Evolutionary conservation across 2,888 invertebrate genomes (phyloP), one percentile per base, ranked within the genome.

Genomic region (Uloborus plumipes): DNA sequence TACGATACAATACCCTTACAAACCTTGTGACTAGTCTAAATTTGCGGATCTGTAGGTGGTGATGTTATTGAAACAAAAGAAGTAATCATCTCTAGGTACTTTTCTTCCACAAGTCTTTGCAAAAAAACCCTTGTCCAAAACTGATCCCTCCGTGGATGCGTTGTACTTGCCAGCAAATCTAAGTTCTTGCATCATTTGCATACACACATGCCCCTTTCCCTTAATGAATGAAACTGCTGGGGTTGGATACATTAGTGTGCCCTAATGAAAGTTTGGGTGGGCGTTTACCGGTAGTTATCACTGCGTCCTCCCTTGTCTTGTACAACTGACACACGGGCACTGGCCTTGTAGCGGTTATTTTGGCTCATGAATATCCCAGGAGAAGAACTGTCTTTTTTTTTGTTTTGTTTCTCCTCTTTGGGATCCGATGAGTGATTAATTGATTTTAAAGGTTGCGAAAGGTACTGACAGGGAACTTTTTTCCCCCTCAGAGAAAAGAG

Each of bases 271-370:
- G 80, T 80, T 74, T 70, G 70, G 74, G 47, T 74, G 80, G 80
- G 80, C 80, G 80, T 69, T 74, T 74, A 69, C 74, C 80, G 80
- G 80, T 80, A 80, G 80, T 80, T 80, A 80, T 74, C 74, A 70
- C 74, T 74, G 74, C 80, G 39, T 39, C 80, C 80, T 74, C 80
- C 80, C 80, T 74, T 80, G 80, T 80, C 80, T 80, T 80, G 80
- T 80, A 80, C 74, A 70, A 64, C 64, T 74, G 80, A 80, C 74
- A 80, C 80, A 80, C 74, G 64, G 69, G 50, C 73, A 22, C 66
- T 79, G 67, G 79, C 67, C 72, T 67, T 73, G 53, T 61, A 79
- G 67, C 73, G 47, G 79, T 79, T 79, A 79, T 72, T 79, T 79
- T 64, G 79, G 55, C 67, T 79, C 79, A 79, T 79, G 79, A 72